These are phyloP conservation scores for Coilia nasus DNA, from an alignment of 2,797 vertebrate genomes.

Conservation along the genomic window DNA sequence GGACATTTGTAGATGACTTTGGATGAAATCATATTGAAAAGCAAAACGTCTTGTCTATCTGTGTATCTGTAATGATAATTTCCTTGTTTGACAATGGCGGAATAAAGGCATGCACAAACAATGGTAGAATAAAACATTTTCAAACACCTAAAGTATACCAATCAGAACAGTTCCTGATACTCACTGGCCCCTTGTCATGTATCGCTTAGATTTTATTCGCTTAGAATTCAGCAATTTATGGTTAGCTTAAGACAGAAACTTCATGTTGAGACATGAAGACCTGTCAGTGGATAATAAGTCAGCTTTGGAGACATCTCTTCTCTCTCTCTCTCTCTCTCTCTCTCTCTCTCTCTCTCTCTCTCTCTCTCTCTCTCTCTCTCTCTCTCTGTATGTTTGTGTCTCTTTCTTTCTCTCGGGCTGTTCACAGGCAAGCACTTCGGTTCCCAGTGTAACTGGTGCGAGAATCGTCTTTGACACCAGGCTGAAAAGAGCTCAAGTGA, in stretches of 20 bases:
- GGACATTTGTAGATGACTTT: neutral
- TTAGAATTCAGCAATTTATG: neutral
- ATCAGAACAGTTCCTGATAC: neutral
- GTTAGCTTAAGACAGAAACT: neutral
- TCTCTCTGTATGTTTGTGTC: too few relatives aligned
- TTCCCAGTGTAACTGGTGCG: too few relatives aligned
- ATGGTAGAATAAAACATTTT: neutral
- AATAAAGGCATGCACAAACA: neutral
- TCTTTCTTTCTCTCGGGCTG: too few relatives aligned
- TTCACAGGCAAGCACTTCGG: too few relatives aligned
- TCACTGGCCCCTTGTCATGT: neutral
- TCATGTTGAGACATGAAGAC: neutral
- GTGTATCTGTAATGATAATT: neutral
- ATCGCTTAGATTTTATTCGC: neutral
- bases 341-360: neutral
- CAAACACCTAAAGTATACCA: neutral
- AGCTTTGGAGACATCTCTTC: neutral
- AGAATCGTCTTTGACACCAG: too few relatives aligned
- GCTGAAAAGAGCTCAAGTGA: neutral
- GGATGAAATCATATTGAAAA: neutral
- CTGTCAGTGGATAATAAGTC: neutral
- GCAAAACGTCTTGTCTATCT: neutral
- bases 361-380: slow-evolving; percentile 3
- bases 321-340: neutral
- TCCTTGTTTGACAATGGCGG: neutral